Evolutionary conservation across 64 coral and sea anemone species (phyloP), one percentile per base, ranked within the genome.

Genomic region (Exaiptasia diaphana): DNA sequence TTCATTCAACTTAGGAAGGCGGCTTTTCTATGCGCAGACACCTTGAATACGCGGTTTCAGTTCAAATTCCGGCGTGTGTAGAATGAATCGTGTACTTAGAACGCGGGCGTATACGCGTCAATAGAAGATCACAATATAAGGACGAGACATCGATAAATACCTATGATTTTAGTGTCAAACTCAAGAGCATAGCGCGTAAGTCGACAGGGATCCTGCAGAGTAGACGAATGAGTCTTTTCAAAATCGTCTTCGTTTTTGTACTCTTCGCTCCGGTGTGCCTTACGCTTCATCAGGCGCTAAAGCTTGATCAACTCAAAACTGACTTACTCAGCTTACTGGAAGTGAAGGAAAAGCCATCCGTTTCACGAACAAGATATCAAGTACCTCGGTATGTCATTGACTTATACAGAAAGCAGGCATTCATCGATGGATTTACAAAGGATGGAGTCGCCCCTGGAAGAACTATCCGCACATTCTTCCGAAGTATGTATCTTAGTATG

Each of bases 311-410:
- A 32, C 48, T 85, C 4, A 85, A 89, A 72, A 77, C 41, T 39
- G 91, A 95, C 67, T 95, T 95, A 63, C 55, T 95, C 32, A 89
- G 70, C 35, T 80, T 95, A 37, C 45, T 95, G 36, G 86, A 88
- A 67, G 81, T 95, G 35, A 89, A 95, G 14, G 65, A 78, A 73
- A 95, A 95, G 64, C 86, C 91, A 21, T 67, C 64, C 54, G 57
- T 95, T 49, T 64, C 73, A 57, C 79, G 91, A 61, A 83, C 85
- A 17, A 80, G 91, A n/a, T 79, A 39, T 54, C 86, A 88, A 42
- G 86, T 95, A 12, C 91, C 91, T 28, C 81, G 68, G 79, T 95
- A 89, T 79, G 86, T 95, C 4, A 85, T 95, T 70, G 91, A 95
- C 40, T 35, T 95, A 43, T 95, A 90, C 52, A 59, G 73, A 31